A percentile compares a stretch with the other conserved stretches of the same genome.
Conservation (phyloP, 2,113 vertebrate species). For the Gracilinanus agilis region DNA sequence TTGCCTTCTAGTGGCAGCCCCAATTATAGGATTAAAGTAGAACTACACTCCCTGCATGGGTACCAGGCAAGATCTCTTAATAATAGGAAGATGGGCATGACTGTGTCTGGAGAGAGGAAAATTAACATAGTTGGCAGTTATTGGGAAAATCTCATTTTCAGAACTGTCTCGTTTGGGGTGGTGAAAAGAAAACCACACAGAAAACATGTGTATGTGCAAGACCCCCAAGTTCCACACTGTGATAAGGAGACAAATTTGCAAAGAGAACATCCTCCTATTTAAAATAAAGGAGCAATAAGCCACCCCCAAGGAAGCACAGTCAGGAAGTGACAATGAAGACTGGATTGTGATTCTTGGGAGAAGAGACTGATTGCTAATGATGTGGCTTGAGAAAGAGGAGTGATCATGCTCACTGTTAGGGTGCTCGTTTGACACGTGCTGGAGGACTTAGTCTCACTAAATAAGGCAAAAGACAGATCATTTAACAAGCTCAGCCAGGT, state of each 20-base stretch:
- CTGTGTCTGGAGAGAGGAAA: neutral
- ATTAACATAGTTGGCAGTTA: neutral
- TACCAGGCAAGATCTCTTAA: constrained; percentile 6
- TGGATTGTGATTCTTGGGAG: constrained; percentile 16
- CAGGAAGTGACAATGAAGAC: neutral
- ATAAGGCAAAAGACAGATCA: constrained; percentile 41
- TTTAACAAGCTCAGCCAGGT: constrained; percentile 48
- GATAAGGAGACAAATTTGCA: constrained; percentile 7
- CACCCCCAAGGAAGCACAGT: neutral
- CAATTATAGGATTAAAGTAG: neutral
- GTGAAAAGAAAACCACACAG: neutral
- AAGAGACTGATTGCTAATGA: constrained; percentile 39
- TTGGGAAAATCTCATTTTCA: constrained; percentile 7
- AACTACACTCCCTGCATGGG: neutral
- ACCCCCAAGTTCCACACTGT: neutral
- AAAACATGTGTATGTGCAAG: neutral
- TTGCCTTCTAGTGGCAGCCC: constrained; percentile 10
- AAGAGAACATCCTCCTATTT: constrained; percentile 32
- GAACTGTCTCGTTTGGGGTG: neutral
- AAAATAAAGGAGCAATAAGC: neutral
- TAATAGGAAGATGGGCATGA: neutral
- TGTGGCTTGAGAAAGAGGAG: constrained; percentile 1
- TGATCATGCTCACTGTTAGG: neutral
- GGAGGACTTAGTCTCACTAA: constrained; percentile 25
- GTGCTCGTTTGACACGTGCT: constrained; percentile 17